Base-by-base conservation (phyloP, 2,113 vertebrate species). In the Camelus dromedarius region DNA sequence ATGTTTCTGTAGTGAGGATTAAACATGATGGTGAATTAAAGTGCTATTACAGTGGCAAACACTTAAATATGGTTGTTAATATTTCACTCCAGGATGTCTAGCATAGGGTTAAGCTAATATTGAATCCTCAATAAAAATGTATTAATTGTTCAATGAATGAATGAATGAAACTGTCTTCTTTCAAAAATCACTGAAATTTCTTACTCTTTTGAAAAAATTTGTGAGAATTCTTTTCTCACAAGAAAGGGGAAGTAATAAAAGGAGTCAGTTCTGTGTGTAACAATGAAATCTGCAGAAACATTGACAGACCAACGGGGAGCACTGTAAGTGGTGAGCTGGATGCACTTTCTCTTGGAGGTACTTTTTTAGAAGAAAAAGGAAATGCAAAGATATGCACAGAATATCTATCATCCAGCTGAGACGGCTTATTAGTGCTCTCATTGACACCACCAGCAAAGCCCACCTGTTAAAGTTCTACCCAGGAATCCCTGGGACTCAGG, bases 331-430 rank as follows among this genome's bases (percentile, higher is more conserved):
- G 95, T 96, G 73, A 97, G 58, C 82, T 91, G 77, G 66, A 54
- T 81, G 66, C 92, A 81, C 95, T 97, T 96, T 85, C 77, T 97
- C 89, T 88, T 95, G 28, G 16, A 97, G 92, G 93, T 91, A 86
- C 52, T 89, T 97, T 79, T 91, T 73, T 89, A 58, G 66, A 92
- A 96, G 79, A 93, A 85, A 22, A 69, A 96, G 64, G 82, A 97
- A 94, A 96, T 96, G 89, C 77, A 97, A 93, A 96, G 95, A 90
- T 95, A 96, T 92, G 95, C 94, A 95, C 88, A 92, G 91, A 50
- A 76, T 62, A 69, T 80, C 75, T 62, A 69, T 80, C 75, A 93
- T 88, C 91, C 93, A 96, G 92, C 96, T 96, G 97, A 95, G 91
- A 94, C 64, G 46, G 93, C 9, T 95, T 95, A 69, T 96, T 97